Base-by-base conservation (phyloP, 2,888 invertebrate species). In the Euplagia quadripunctaria region DNA sequence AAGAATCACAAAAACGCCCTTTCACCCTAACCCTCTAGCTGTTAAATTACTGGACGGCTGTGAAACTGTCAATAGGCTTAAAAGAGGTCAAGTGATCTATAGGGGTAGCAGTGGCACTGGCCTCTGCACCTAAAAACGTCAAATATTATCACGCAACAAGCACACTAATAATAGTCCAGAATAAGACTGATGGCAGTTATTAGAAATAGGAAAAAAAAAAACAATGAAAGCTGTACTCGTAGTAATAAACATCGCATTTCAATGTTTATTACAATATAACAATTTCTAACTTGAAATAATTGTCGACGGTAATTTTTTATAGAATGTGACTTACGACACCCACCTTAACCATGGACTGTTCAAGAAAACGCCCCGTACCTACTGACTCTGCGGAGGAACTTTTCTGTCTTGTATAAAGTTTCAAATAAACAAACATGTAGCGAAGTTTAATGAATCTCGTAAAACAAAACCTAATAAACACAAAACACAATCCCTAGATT, bases 401-500 rank as follows among this genome's bases (percentile, higher is more conserved):
- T 58, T 20, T 61, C 14, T 12, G 12, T 61, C 11, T 20, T 20
- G 31, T 31, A 5, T 4, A 31, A 61, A 11, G 12, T 61, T 61
- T 61, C 4, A 61, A 61, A 55, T 55, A 61, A 61, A 61, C 58
- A 61, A 31, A 61, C 11, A 61, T 31, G 20, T 6, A 61, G 12
- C 58, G 58, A 61, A 31, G 58, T 61, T 61, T 31, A 61, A 31
- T 46, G 43, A 17, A 46, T 31, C n/a, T 51, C 63, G 46, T 63
- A 43, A 61, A 68, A 68, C 46, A 49, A 49, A 61, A 64, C 43
- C n/a, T n/a, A 65, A 73, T 69, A 65, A 51, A 42, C 20, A 42
- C 55, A 61, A 61, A 52, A 61, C 43, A 72, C 41, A 72, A 72
- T 16, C 51, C 43, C 63, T 46, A 55, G 41, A 55, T 55, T 51